A percentile compares a stretch with the other conserved stretches of the same genome.
These are phyloP conservation scores for Chelonoidis abingdonii DNA, from an alignment of 2,113 vertebrate genomes.

Conservation along the genomic window DNA sequence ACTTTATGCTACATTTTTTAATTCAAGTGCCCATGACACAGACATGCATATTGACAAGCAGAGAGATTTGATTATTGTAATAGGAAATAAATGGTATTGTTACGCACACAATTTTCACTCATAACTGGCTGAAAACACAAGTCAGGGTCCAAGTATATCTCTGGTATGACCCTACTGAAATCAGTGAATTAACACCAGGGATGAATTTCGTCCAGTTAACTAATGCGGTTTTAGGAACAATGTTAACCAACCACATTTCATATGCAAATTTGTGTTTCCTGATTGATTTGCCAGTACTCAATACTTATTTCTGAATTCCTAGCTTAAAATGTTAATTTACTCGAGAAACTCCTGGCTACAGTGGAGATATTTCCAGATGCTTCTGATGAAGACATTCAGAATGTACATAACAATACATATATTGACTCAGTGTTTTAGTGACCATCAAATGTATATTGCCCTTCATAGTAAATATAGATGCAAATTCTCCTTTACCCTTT, in stretches of 20 bases:
- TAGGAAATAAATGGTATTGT: neutral
- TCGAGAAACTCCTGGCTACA: neutral
- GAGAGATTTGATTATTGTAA: neutral
- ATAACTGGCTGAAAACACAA: conserved; percentile 13
- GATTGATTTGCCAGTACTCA: neutral
- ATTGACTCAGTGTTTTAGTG: neutral
- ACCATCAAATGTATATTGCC: neutral
- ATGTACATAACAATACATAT: neutral
- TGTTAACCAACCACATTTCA: neutral
- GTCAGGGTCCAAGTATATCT: neutral
- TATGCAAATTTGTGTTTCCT: rapidly evolving
- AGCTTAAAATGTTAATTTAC: neutral
- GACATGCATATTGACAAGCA: neutral
- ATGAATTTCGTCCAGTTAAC: neutral
- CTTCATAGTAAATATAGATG: neutral
- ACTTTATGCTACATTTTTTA: neutral
- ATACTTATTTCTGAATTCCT: neutral
- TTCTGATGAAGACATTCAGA: conserved; percentile 13
- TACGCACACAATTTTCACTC: neutral
- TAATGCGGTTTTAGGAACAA: neutral
- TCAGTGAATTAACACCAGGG: neutral
- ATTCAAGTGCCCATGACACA: neutral
- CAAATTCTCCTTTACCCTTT: neutral
- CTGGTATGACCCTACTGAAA: neutral
- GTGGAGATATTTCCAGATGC: neutral